Percentiles rank a stretch among this genome's conserved stretches.
Conservation (phyloP, 2,797 vertebrate species). For the Molossus molossus region DNA sequence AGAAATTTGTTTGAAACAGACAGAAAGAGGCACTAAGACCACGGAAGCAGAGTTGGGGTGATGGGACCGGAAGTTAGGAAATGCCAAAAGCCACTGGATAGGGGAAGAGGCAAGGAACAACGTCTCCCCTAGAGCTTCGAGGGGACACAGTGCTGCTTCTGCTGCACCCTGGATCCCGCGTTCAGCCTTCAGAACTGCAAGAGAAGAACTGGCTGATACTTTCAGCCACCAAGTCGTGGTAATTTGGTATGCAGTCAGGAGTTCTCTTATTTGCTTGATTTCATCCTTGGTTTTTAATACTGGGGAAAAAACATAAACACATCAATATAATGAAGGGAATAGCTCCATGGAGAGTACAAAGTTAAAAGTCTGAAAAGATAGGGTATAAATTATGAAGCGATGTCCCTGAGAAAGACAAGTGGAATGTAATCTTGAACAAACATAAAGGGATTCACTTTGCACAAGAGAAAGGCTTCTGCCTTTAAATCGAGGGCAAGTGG, state of each 20-base stretch:
- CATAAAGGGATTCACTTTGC: neutral
- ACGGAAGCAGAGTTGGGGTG: neutral
- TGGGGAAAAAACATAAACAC: neutral
- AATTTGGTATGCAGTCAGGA: neutral
- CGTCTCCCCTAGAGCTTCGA: neutral
- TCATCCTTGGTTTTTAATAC: constrained; percentile 25
- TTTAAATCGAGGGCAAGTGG: neutral
- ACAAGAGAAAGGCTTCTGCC: neutral
- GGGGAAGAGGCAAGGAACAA: neutral
- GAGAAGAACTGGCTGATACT: neutral
- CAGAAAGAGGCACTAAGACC: neutral
- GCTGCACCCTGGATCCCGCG: neutral
- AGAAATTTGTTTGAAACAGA: neutral
- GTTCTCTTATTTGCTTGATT: neutral
- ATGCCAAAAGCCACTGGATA: neutral
- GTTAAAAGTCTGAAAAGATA: neutral
- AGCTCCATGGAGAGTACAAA: neutral
- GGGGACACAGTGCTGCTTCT: neutral
- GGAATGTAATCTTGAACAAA: neutral
- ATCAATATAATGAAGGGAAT: neutral
- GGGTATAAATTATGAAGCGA: neutral
- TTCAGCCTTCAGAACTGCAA: neutral
- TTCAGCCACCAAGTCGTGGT: neutral
- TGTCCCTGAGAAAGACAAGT: neutral
- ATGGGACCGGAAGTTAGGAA: neutral